These are phyloP conservation scores for Menidia beryllina DNA, from an alignment of 2,113 vertebrate genomes.

Conservation along the genomic window DNA sequence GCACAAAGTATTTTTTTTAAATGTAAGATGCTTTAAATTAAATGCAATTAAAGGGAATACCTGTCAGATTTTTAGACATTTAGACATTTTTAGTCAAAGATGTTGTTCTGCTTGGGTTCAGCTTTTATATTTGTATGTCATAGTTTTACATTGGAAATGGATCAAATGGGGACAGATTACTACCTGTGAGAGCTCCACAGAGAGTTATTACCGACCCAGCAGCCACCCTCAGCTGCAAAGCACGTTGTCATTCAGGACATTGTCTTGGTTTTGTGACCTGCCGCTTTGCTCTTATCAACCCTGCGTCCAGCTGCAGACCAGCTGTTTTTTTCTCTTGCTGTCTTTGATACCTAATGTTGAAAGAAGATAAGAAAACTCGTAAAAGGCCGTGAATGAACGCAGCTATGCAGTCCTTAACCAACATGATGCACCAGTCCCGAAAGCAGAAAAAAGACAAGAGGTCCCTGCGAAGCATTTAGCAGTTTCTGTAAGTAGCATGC, in stretches of 20 bases:
- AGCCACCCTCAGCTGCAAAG: neutral
- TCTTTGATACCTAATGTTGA: conserved; percentile 5
- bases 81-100: too few species aligned
- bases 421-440: neutral
- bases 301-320: neutral
- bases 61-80: neutral
- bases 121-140: neutral
- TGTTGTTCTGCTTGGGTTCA: neutral
- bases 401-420: conserved; percentile 4
- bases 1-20: neutral
- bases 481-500: neutral
- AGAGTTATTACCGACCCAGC: neutral
- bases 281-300: neutral
- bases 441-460: neutral
- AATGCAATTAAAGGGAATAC: neutral
- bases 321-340: neutral
- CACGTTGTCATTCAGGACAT: neutral
- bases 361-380: conserved; percentile 1
- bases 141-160: neutral
- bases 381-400: neutral
- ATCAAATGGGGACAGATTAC: conserved; percentile 1
- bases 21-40: neutral
- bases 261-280: conserved; percentile 5
- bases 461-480: neutral
- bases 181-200: neutral